Base-by-base conservation (phyloP, 1,140 invertebrate species). In the Atta cephalotes region DNA sequence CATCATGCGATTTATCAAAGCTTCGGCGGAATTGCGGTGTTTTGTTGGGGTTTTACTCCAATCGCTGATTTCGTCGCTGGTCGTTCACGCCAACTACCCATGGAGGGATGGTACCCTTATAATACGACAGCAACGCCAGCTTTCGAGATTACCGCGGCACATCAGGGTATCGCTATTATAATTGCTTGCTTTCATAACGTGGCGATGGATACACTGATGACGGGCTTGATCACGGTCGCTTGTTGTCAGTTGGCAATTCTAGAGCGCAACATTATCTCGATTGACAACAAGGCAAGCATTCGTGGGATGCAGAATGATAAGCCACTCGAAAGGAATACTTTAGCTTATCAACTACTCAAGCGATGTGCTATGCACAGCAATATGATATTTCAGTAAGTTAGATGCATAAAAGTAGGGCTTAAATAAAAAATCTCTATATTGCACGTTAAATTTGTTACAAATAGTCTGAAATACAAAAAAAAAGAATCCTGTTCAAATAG, bases 21-120 rank as follows among this genome's bases (percentile, higher is more conserved):
- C n/a, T 89, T 92, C 60, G 92, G 90, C 0, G 39, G 58, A 0
- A 68, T 90, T 0, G 86, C 90, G 0, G 71, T 92, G 3, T 56
- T 87, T 0, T 93, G 77, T 14, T 93, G 92, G 93, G 85, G 87
- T 2, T 63, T 91, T 9, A 89, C 87, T 0, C 88, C 93, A 3
- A 78, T 93, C 7, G 14, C 76, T 2, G 53, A 90, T 60, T 14
- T 89, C 2, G n/a, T 92, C 5, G 63, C 74, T 21, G 87, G 82
- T 49, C 51, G 81, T 5, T 79, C 77, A 0, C 88, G 90, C 39
- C 71, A 71, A 2, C 71, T 93, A 28, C 89, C 92, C 0, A 81
- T 93, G 49, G 88, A 88, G 16, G 92, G 90, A 35, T 94, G 96
- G 96, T 96, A 96, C 63, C 96, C 96, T 3, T 96, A 95, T 81